Evolutionary conservation across 2,113 vertebrate species (phyloP).

Genomic region (Silurus meridionalis): DNA sequence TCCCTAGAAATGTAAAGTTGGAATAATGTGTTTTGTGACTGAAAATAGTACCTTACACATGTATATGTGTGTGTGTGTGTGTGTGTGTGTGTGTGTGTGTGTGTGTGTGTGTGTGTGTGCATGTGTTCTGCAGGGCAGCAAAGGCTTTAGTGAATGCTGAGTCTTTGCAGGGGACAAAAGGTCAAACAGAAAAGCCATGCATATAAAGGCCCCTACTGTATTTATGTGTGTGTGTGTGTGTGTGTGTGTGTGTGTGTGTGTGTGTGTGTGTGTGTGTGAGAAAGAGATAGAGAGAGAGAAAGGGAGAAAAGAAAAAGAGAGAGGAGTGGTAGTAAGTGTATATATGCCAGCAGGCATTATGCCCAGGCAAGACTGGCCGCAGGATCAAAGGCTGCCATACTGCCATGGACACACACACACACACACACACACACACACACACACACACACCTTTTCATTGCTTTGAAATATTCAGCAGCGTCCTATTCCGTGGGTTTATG

Average conservation of each 20-base stretch:
- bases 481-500: background rate
- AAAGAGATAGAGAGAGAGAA: background rate
- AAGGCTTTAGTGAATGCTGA: conserved; percentile 9
- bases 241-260: background rate
- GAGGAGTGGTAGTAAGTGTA: background rate
- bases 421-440: conserved; percentile 27
- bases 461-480: background rate
- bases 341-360: conserved; percentile 26
- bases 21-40: too few species aligned
- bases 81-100: background rate
- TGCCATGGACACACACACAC: background rate
- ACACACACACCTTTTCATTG: conserved; percentile 1
- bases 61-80: too few species aligned
- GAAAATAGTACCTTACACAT: too few species aligned
- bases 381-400: conserved; percentile 37
- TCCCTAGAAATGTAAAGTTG: too few species aligned
- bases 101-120: background rate
- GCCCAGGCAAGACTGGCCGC: conserved; percentile 26
- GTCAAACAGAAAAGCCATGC: conserved; percentile 22
- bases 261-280: background rate
- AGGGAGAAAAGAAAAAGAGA: background rate
- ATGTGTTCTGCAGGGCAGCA: background rate
- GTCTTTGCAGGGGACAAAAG: conserved; percentile 14
- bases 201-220: conserved; percentile 16
- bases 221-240: background rate